Evolutionary conservation across 1,140 invertebrate species (phyloP), one percentile per base, ranked within the genome.

Genomic region (Musca vetustissima): DNA sequence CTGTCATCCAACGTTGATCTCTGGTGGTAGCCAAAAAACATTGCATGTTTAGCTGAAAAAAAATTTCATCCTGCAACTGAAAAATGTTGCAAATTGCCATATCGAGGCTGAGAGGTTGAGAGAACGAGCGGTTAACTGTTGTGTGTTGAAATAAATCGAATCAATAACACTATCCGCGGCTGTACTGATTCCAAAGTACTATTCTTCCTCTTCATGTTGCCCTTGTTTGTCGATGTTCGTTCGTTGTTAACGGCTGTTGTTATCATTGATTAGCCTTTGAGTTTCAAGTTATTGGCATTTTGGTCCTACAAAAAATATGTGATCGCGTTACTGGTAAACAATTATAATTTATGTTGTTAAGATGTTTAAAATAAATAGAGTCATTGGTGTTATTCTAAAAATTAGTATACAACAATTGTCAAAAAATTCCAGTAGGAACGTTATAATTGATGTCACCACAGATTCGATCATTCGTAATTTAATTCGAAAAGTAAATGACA

Each of bases 71-170:
- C 28, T n/a, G n/a, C 36, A 43, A 43, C 36, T 43, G 28, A 8
- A 4, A 28, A 4, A 43, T 13, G 13, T 43, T 9, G 36, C 11
- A 43, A 43, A 43, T 43, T 43, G 36, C 36, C 36, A 28, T 57
- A 25, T 57, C 25, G 14, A 25, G 25, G 36, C 43, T 61, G 14
- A 15, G n/a, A n/a, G n/a, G n/a, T n/a, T n/a, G n/a, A n/a, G n/a
- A n/a, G n/a, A n/a, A n/a, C 43, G 57, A 36, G 22, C 28, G 28
- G 15, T 14, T 57, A 28, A 57, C 14, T 17, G 36, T 61, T 57
- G n/a, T 61, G 57, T 61, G 57, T 61, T 61, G 11, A 43, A 61
- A 36, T 61, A 61, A 61, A 61, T 61, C 57, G 57, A 61, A 61
- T 61, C 57, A 61, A 61, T 61, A 61, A 61, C 57, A 61, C 57